Conservation (phyloP, 2,113 vertebrate genomes). For the Eurystomus gularis region DNA sequence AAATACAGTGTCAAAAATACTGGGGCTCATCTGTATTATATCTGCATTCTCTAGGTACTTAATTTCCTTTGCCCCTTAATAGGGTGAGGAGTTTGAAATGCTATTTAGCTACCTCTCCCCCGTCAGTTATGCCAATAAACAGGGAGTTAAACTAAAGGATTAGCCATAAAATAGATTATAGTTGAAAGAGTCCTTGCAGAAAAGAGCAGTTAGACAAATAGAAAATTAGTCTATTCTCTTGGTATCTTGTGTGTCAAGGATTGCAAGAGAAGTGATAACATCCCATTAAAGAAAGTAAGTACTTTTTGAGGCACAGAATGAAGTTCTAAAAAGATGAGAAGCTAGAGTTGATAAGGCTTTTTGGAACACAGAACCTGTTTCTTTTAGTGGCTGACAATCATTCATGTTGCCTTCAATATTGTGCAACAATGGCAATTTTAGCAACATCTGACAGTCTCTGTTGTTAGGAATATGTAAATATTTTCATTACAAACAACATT, state of each 20-base stretch:
- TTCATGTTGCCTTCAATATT: background rate
- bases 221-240: background rate
- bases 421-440: constrained; percentile 2
- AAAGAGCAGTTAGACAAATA: background rate
- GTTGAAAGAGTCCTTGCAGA: background rate
- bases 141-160: background rate
- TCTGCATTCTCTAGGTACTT: background rate
- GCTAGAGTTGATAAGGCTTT: background rate
- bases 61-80: background rate
- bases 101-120: background rate
- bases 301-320: background rate
- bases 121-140: background rate
- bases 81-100: background rate
- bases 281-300: background rate
- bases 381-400: background rate
- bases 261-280: background rate
- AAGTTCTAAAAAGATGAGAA: background rate
- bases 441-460: background rate
- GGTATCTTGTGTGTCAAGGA: background rate
- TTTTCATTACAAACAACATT: background rate
- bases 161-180: background rate
- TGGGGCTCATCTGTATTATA: background rate
- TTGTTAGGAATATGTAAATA: constrained; percentile 10
- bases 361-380: background rate
- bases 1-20: background rate